These are phyloP conservation scores for Heteromurus nitidus DNA, from an alignment of 2,888 invertebrate species.

Conservation along the genomic window DNA sequence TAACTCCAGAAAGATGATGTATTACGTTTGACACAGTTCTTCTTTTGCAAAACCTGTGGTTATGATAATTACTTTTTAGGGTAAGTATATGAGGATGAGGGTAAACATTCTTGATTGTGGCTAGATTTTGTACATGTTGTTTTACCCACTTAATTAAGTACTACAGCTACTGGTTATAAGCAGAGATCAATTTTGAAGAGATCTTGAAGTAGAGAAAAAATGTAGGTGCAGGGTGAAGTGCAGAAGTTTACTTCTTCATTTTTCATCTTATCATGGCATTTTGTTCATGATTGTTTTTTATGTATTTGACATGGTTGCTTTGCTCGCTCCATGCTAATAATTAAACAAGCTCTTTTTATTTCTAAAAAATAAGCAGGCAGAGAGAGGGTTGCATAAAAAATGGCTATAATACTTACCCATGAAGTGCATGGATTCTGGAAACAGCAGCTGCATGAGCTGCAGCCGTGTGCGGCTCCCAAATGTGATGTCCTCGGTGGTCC, in stretches of 20 bases:
- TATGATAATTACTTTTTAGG: conserved; percentile 22
- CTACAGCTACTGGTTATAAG: conserved; percentile 42
- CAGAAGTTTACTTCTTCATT: background rate
- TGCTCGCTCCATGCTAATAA: conserved; percentile 18
- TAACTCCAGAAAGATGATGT: conserved; percentile 35
- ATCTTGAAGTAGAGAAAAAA: too few species aligned
- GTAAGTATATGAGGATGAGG: background rate
- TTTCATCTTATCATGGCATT: conserved; percentile 10
- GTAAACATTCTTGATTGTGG: conserved; percentile 37
- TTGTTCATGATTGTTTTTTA: conserved; percentile 51
- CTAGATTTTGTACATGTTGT: conserved; percentile 51
- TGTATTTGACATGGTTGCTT: conserved; percentile 36
- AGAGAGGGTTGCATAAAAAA: background rate
- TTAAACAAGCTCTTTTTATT: conserved; percentile 11
- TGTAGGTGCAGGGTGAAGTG: background rate
- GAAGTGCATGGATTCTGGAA: conserved; percentile 71
- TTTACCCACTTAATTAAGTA: conserved; percentile 57
- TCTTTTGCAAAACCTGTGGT: conserved; percentile 24
- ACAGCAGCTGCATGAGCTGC: conserved; percentile 72
- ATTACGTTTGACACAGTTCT: conserved; percentile 31
- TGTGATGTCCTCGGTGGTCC: conserved; percentile 64
- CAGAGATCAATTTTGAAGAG: background rate
- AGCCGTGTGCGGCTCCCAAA: conserved; percentile 70
- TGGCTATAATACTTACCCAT: conserved; percentile 68
- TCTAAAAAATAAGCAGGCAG: background rate